Evolutionary conservation across 2,113 vertebrate species (phyloP).

Genomic region (Antechinus flavipes): DNA sequence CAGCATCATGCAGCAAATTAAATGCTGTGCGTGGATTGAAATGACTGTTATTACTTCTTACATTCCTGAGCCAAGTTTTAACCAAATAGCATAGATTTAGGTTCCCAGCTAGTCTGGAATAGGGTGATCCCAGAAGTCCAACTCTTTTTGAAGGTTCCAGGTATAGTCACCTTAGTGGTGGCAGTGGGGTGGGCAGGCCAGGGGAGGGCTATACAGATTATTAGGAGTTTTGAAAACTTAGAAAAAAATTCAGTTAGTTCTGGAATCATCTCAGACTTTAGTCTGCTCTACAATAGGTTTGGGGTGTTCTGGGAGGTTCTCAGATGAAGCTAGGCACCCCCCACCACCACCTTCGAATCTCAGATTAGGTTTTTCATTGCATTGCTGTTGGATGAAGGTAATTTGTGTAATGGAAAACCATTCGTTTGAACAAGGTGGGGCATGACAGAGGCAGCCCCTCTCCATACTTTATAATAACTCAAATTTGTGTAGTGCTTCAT

Average conservation of each 20-base stretch:
- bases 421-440: neutral
- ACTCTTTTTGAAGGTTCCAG: neutral
- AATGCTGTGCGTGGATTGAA: neutral
- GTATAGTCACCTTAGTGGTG: neutral
- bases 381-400: neutral
- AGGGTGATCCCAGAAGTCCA: fast-evolving
- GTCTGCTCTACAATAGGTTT: neutral
- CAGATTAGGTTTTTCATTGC: neutral
- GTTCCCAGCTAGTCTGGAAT: neutral
- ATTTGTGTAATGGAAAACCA: neutral
- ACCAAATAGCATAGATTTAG: neutral
- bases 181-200: neutral
- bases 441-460: neutral
- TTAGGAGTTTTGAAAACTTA: neutral
- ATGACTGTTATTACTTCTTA: neutral
- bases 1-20: neutral
- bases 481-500: neutral
- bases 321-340: neutral
- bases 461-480: neutral
- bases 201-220: neutral
- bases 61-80: neutral
- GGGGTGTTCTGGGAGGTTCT: neutral
- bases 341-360: neutral
- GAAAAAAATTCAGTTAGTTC: neutral
- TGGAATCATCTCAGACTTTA: neutral